phyloP scores from a whole-genome alignment of 2,797 vertebrate genomes.

The Gobionotothen gibberifrons region DNA sequence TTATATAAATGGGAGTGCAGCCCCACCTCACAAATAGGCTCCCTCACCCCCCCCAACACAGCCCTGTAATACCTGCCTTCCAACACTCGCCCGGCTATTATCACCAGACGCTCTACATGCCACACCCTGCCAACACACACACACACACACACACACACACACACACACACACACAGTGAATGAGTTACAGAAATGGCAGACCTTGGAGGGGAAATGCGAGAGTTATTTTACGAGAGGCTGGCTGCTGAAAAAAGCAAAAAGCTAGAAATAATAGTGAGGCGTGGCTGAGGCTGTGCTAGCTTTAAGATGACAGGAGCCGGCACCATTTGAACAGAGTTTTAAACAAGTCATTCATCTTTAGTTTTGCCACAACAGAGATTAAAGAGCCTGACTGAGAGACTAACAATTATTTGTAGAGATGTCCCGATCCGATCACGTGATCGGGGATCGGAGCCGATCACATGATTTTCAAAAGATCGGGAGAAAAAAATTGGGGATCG shows the following conservation, averaged over 20 bases:
- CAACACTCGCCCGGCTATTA: constrained; percentile 76
- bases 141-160: constrained; percentile 45
- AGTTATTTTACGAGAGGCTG: too few species aligned
- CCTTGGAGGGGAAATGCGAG: too few species aligned
- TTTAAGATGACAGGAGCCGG: constrained; percentile 57
- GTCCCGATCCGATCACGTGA: too few species aligned
- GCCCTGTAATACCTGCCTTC: constrained; percentile 82
- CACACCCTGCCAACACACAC: constrained; percentile 80
- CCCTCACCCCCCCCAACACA: constrained; percentile 58
- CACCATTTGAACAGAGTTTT: constrained; percentile 44
- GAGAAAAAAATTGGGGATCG: too few species aligned
- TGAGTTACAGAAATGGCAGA: too few species aligned
- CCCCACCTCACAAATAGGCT: constrained; percentile 78
- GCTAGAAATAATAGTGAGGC: constrained; percentile 71
- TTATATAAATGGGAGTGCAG: constrained; percentile 78
- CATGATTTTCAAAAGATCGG: too few species aligned
- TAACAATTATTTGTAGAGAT: too few species aligned
- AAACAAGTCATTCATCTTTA: constrained; percentile 42
- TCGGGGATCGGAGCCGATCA: too few species aligned
- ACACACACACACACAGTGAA: too few species aligned
- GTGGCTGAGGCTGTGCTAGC: constrained; percentile 38
- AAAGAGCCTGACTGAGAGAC: constrained; percentile 12
- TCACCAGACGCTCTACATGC: constrained; percentile 69
- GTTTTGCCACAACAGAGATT: constrained; percentile 30
- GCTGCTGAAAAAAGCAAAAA: constrained; percentile 24